phyloP scores from a whole-genome alignment of 2,888 invertebrate genomes.

The Trissoscelio sp. region DNA sequence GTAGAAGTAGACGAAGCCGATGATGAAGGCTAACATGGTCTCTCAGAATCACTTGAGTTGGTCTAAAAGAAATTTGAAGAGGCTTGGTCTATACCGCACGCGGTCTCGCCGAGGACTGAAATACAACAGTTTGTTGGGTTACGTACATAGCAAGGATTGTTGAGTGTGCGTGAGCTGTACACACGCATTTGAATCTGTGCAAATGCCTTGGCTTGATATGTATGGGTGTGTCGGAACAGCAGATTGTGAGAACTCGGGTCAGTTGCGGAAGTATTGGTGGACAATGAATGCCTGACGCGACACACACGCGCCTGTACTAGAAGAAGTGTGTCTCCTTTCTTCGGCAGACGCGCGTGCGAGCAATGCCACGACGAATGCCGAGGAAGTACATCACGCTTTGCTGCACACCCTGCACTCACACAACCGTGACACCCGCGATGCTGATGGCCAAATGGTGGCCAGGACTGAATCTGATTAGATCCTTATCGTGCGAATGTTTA shows the following conservation, averaged over 20 bases:
- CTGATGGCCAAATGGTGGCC: constrained; percentile 64
- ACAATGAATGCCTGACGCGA: constrained; percentile 54
- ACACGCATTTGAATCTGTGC: constrained; percentile 73
- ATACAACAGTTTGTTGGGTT: constrained; percentile 69
- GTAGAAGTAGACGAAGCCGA: constrained; percentile 46
- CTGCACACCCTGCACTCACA: constrained; percentile 71
- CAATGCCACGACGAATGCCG: constrained; percentile 8
- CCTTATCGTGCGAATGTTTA: too few species aligned
- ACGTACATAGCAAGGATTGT: constrained; percentile 56
- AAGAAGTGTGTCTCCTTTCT: constrained; percentile 55
- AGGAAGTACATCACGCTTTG: constrained; percentile 72
- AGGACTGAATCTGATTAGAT: too few species aligned
- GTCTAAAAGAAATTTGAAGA: not conserved
- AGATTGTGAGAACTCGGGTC: constrained; percentile 65
- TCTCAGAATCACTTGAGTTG: not conserved
- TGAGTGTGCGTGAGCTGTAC: constrained; percentile 69
- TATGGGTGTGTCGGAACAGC: constrained; percentile 35
- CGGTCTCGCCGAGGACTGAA: constrained; percentile 78
- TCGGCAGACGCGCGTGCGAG: constrained; percentile 31
- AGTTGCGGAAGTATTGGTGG: constrained; percentile 68
- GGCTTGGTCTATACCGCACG: constrained; percentile 74
- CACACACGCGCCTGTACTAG: constrained; percentile 49
- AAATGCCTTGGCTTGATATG: constrained; percentile 28
- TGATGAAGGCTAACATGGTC: constrained; percentile 72
- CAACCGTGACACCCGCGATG: constrained; percentile 28